Evolutionary conservation across 2,113 vertebrate species (phyloP).

Genomic region (Coturnix japonica): DNA sequence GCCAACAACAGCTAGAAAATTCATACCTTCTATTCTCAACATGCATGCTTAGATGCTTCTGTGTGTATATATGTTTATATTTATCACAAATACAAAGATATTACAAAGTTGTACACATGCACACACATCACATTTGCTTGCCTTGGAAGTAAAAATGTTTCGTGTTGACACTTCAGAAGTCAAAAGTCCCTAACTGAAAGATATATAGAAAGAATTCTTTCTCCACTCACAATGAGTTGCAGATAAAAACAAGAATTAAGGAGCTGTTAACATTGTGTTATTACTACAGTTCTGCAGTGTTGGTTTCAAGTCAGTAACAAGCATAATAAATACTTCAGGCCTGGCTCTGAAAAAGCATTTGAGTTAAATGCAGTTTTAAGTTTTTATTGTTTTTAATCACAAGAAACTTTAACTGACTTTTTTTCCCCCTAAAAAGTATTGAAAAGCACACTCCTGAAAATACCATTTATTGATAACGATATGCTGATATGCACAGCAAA

Average conservation of each 20-base stretch:
- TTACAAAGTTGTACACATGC: background rate
- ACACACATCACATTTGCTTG: background rate
- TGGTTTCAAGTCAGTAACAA: background rate
- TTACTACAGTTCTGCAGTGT: too few species aligned
- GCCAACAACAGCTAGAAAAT: background rate
- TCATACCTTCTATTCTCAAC: background rate
- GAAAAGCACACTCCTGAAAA: background rate
- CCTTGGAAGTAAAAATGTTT: background rate
- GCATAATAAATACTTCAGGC: background rate
- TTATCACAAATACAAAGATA: background rate
- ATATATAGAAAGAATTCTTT: background rate
- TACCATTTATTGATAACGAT: background rate
- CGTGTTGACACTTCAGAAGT: background rate
- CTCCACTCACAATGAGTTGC: background rate
- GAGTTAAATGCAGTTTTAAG: background rate
- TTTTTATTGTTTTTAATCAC: background rate
- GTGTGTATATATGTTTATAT: rapidly evolving
- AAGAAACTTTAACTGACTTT: background rate
- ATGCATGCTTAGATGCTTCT: rapidly evolving
- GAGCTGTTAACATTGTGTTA: background rate
- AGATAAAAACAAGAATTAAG: background rate
- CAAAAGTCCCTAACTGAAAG: background rate
- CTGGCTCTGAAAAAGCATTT: background rate
- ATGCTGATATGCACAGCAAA: background rate
- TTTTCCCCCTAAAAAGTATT: background rate